Percentiles rank a stretch among this genome's conserved stretches.
These are phyloP conservation scores for Tenthredo scrophulariae DNA, from an alignment of 2,888 invertebrate species.

Conservation along the genomic window DNA sequence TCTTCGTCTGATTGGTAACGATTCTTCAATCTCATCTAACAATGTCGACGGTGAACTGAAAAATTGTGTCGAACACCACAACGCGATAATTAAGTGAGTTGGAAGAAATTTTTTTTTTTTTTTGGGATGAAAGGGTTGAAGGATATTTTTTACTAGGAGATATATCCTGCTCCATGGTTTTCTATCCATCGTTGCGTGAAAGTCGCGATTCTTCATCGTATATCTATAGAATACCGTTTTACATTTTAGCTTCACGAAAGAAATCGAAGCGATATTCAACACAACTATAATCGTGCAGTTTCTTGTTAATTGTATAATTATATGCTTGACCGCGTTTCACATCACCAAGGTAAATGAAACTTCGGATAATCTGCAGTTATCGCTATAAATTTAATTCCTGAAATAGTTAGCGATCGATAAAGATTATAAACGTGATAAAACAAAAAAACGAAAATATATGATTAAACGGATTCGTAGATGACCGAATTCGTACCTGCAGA, in stretches of 20 bases:
- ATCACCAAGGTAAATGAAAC: slow-evolving; percentile 62
- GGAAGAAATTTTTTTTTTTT: neutral
- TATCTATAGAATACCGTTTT: neutral
- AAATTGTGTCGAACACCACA: slow-evolving; percentile 62
- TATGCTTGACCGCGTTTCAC: slow-evolving; percentile 69
- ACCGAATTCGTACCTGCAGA: slow-evolving; percentile 63
- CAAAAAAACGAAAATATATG: neutral
- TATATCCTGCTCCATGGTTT: neutral
- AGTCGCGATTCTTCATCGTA: neutral
- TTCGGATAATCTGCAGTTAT: neutral
- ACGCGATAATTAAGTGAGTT: slow-evolving; percentile 65
- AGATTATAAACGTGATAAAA: neutral
- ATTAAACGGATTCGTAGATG: slow-evolving; percentile 60
- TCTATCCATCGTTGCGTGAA: neutral
- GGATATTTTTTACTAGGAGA: neutral
- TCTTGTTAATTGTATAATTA: slow-evolving; percentile 66
- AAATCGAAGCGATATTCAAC: slow-evolving; percentile 67
- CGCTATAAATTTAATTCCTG: neutral
- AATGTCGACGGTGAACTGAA: slow-evolving; percentile 57
- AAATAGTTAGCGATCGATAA: neutral
- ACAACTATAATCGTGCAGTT: slow-evolving; percentile 66
- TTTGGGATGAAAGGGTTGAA: neutral
- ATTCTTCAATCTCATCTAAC: neutral
- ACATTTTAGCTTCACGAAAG: slow-evolving; percentile 64
- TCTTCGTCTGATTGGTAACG: slow-evolving; percentile 59